A percentile compares a stretch with the other conserved stretches of the same genome.
Evolutionary conservation across 1,140 invertebrate species (phyloP).

Genomic region (Drosophila triauraria): DNA sequence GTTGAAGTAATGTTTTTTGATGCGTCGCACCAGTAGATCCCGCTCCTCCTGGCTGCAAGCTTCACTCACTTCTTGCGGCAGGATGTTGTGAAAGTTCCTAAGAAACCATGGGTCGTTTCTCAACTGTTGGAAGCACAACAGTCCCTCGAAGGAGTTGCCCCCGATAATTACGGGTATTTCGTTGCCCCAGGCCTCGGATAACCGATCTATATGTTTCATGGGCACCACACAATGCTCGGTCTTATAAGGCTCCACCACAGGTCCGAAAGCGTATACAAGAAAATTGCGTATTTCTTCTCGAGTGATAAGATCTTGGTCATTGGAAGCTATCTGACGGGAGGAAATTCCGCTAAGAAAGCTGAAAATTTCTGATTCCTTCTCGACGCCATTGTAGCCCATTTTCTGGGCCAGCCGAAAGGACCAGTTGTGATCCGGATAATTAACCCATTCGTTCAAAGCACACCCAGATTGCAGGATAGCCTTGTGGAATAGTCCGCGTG

Average conservation of each 20-base stretch:
- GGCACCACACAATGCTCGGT: slow-evolving; percentile 54
- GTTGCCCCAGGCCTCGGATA: slow-evolving; percentile 73
- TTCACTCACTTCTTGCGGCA: slow-evolving; percentile 60
- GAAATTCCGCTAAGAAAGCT: background rate
- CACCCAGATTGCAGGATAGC: slow-evolving; percentile 87
- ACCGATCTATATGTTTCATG: slow-evolving; percentile 50
- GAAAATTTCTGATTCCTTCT: background rate
- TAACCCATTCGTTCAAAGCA: slow-evolving; percentile 81
- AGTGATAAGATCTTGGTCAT: slow-evolving; percentile 53
- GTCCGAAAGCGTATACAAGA: background rate
- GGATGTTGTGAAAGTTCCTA: slow-evolving; percentile 50
- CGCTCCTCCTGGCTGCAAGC: slow-evolving; percentile 36
- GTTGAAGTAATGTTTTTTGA: slow-evolving; percentile 60
- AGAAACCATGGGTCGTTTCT: slow-evolving; percentile 47
- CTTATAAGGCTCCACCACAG: slow-evolving; percentile 56
- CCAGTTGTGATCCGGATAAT: slow-evolving; percentile 42
- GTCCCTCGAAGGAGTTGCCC: slow-evolving; percentile 74
- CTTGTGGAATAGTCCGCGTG: slow-evolving; percentile 85
- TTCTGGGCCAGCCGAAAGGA: slow-evolving; percentile 15
- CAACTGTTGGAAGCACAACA: slow-evolving; percentile 52
- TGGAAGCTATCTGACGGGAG: slow-evolving; percentile 50
- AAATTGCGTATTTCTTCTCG: slow-evolving; percentile 13
- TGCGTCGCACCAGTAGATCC: slow-evolving; percentile 33
- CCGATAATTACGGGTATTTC: slow-evolving; percentile 85
- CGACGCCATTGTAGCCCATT: background rate